Conservation (phyloP, 2,888 invertebrate genomes). For the Eristalis arbustorum region DNA sequence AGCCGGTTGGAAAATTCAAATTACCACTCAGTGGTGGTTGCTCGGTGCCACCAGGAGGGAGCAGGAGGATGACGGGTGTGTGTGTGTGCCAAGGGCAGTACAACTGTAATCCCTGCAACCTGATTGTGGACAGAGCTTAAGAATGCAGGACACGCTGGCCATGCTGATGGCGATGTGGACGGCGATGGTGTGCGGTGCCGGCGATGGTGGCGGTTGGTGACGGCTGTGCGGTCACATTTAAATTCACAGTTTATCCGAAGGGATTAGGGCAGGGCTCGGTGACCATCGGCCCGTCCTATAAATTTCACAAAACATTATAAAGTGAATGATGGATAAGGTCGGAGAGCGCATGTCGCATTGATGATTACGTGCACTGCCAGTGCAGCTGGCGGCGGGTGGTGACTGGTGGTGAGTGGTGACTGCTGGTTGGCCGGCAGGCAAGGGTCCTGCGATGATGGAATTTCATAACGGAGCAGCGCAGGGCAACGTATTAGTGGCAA, state of each 20-base stretch:
- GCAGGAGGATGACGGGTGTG: too few relatives aligned
- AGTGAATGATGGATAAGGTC: neutral
- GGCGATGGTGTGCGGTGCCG: neutral
- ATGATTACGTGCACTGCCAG: neutral
- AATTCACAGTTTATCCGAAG: constrained; percentile 4
- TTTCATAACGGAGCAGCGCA: neutral
- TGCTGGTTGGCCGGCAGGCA: too few relatives aligned
- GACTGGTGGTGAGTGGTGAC: neutral
- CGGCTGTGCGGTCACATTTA: neutral
- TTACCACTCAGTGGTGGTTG: constrained; percentile 26
- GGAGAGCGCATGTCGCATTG: neutral
- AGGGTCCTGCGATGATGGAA: neutral
- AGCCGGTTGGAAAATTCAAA: constrained; percentile 45
- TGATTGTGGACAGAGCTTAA: constrained; percentile 23
- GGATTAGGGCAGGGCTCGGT: neutral
- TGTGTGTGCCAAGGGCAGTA: neutral
- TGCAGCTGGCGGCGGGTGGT: neutral
- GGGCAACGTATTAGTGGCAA: constrained; percentile 17
- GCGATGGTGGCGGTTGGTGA: neutral
- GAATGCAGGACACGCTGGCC: neutral
- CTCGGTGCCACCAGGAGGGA: neutral
- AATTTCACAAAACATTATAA: neutral
- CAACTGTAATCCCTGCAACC: neutral
- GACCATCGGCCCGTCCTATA: neutral
- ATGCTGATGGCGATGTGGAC: neutral